Conservation (phyloP, 2,888 invertebrate genomes). For the Lacanobia oleracea region DNA sequence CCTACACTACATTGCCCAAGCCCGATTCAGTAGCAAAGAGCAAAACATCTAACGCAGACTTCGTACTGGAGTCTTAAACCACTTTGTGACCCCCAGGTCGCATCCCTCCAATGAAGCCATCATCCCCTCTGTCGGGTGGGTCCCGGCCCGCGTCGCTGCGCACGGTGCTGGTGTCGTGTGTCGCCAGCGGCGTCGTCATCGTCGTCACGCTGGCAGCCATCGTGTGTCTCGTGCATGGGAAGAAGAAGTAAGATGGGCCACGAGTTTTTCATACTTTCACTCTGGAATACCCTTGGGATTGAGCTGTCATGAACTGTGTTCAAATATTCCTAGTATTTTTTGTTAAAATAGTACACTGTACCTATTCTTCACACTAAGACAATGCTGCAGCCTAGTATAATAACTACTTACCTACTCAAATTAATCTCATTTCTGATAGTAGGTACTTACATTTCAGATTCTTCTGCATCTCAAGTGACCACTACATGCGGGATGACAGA, state of each 20-base stretch:
- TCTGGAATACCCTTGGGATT: too few relatives aligned
- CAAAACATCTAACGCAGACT: not conserved
- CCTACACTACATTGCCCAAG: too few relatives aligned
- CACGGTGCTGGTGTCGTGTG: conserved; percentile 83
- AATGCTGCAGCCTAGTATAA: too few relatives aligned
- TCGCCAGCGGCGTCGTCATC: conserved; percentile 83
- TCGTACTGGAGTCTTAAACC: not conserved
- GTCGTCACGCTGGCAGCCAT: conserved; percentile 82
- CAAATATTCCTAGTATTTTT: too few relatives aligned
- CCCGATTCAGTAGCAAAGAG: not conserved
- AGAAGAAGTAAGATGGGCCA: conserved; percentile 77
- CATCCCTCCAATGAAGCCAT: conserved; percentile 82
- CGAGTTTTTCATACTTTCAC: too few relatives aligned
- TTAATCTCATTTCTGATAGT: not conserved
- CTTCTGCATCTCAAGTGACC: conserved; percentile 85
- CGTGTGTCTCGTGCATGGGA: conserved; percentile 83
- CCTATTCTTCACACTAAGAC: not conserved
- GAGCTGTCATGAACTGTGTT: too few relatives aligned
- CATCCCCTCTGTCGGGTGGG: conserved; percentile 81
- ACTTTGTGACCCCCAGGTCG: conserved; percentile 75
- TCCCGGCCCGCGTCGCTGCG: conserved; percentile 77
- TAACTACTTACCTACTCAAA: too few relatives aligned
- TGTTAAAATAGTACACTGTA: too few relatives aligned
- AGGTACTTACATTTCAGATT: conserved; percentile 75
- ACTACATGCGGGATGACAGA: conserved; percentile 87